Evolutionary conservation across 2,797 vertebrate genomes (phyloP).

Genomic region (Karalla daura): DNA sequence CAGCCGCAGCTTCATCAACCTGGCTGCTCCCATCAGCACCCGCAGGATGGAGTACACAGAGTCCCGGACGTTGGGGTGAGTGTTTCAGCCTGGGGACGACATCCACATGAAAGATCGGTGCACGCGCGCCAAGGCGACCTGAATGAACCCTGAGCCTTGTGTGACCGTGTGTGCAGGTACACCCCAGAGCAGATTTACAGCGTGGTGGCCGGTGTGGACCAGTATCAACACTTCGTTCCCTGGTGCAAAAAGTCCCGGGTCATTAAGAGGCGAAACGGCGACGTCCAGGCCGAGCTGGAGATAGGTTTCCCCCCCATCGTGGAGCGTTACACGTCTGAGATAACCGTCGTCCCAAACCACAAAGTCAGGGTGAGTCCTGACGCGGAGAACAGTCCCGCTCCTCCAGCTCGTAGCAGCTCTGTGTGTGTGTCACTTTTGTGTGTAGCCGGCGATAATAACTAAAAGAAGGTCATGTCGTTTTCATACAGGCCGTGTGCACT

Average conservation of each 20-base stretch:
- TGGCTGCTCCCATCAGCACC: conserved; percentile 64
- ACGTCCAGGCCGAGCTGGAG: conserved; percentile 76
- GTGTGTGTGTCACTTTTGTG: too few species aligned
- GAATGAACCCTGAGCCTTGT: not conserved
- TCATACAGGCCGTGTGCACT: conserved; percentile 83
- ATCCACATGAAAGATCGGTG: too few species aligned
- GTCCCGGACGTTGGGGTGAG: conserved; percentile 73
- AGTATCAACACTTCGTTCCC: conserved; percentile 87
- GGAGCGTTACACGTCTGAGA: conserved; percentile 84
- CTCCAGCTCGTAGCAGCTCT: too few species aligned
- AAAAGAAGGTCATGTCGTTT: conserved; percentile 3
- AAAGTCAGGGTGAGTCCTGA: conserved; percentile 82
- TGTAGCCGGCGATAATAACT: not conserved
- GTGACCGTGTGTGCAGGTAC: conserved; percentile 72
- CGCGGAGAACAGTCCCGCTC: too few species aligned
- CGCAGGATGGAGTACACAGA: conserved; percentile 83
- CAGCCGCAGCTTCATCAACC: conserved; percentile 78
- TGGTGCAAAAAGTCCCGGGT: conserved; percentile 87
- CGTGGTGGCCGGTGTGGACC: conserved; percentile 81
- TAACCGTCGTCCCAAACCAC: conserved; percentile 81
- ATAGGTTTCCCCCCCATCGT: conserved; percentile 86
- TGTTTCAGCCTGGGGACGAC: too few species aligned
- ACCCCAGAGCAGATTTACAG: conserved; percentile 83
- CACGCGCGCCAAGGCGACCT: too few species aligned
- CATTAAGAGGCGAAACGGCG: conserved; percentile 51